phyloP scores from a whole-genome alignment of 2,113 vertebrate genomes.

The Peromyscus californicus region DNA sequence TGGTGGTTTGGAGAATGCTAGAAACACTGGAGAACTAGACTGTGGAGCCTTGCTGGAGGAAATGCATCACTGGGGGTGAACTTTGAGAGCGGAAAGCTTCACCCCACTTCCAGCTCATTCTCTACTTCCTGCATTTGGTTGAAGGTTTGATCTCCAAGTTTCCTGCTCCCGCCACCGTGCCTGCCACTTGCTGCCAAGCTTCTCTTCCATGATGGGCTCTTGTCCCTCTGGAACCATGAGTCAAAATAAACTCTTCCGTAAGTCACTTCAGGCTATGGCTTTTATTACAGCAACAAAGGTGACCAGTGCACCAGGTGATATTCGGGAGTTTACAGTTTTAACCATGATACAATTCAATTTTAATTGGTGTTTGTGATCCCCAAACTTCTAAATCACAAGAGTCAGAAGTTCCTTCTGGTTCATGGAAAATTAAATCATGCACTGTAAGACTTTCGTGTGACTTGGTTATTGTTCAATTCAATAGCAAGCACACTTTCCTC shows the following conservation, averaged over 20 bases:
- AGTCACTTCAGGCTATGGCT: neutral
- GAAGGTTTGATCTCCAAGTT: neutral
- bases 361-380: neutral
- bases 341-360: fast-evolving
- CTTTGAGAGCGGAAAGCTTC: neutral
- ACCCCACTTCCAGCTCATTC: neutral
- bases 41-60: neutral
- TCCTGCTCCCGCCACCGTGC: too few relatives aligned
- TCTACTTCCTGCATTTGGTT: neutral
- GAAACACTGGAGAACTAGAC: neutral
- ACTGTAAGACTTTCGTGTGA: neutral
- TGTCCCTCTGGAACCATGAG: neutral
- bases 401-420: neutral
- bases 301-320: neutral
- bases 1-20: neutral
- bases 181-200: neutral
- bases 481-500: neutral
- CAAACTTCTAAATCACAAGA: neutral
- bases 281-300: neutral
- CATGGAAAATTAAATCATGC: neutral
- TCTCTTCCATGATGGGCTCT: neutral
- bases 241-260: neutral
- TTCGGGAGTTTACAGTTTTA: neutral
- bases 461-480: neutral
- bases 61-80: neutral